Base-by-base conservation (phyloP, 1,140 invertebrate genomes). In the Scaptodrosophila lebanonensis region DNA sequence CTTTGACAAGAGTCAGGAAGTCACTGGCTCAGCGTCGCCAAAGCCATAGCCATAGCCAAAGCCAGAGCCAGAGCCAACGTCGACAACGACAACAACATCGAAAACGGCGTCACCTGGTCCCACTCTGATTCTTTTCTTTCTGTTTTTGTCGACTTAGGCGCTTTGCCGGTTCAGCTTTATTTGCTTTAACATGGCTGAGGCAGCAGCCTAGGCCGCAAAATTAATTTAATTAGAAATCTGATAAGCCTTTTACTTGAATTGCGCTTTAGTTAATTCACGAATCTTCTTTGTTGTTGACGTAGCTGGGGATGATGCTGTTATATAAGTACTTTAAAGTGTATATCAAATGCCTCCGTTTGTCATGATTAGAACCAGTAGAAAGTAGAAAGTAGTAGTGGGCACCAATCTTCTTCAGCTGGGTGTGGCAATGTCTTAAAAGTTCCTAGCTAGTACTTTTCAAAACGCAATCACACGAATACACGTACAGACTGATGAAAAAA, bases 221-320 rank as follows among this genome's bases (percentile, higher is more conserved):
- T 82, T 79, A 79, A 79, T 75, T 79, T 79, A 79, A 79, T 79
- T 79, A 79, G 75, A 82, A 79, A 79, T 79, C 75, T 82, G 76
- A 79, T 79, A 79, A 75, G 75, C 49, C 18, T 63, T 56, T 53
- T 57, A 75, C 69, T 82, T 48, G 76, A 66, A 79, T 79, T 79
- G 75, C 75, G 76, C 69, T 70, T 82, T 39, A 79, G 69, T 79
- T 79, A 75, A 79, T 82, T 79, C 66, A 40, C 50, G 64, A 61
- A 65, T 64, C 17, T 54, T 42, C 66, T 65, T 60, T 61, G 42
- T 51, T 47, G n/a, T 16, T 49, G 20, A 42, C 42, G 39, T 20
- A 29, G 12, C 18, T 29, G 16, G n/a, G n/a, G n/a, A n/a, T n/a
- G n/a, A n/a, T n/a, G n/a, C n/a, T n/a, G n/a, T n/a, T n/a, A n/a